Percentiles rank a stretch among this genome's conserved stretches.
These are phyloP conservation scores for Sebastes reedi DNA, from an alignment of 2,797 vertebrate species.

Conservation along the genomic window DNA sequence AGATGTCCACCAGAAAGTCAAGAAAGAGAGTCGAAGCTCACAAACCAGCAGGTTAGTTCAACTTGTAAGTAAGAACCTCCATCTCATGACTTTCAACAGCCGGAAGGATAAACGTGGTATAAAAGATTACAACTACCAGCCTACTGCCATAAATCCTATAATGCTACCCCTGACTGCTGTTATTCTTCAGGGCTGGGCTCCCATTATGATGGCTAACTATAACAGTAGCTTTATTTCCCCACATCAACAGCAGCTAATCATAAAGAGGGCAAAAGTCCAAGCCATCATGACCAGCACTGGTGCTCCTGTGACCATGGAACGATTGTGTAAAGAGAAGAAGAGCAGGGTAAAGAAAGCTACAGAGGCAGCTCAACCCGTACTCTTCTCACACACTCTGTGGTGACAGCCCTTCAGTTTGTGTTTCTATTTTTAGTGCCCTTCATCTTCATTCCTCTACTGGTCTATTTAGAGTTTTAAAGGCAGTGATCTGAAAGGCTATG, in stretches of 20 bases:
- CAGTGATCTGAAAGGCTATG: slow-evolving; percentile 3
- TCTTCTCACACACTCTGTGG: not conserved
- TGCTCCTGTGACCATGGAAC: not conserved
- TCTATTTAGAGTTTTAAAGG: not conserved
- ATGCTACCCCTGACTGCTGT: not conserved
- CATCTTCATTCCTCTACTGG: slow-evolving; percentile 5
- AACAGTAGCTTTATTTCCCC: not conserved
- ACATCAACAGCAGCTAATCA: not conserved
- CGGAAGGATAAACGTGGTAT: not conserved
- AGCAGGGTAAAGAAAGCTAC: not conserved
- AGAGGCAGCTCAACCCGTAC: not conserved
- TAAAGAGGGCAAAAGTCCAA: slow-evolving; percentile 10
- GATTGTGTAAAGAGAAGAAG: not conserved
- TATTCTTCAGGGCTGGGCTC: not conserved
- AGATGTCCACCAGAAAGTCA: slow-evolving; percentile 64
- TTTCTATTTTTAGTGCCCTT: slow-evolving; percentile 23
- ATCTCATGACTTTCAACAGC: not conserved
- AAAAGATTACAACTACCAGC: not conserved
- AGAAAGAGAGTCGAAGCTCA: slow-evolving; percentile 37
- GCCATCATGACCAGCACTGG: not conserved
- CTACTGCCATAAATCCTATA: slow-evolving; percentile 6
- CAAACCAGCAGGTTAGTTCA: slow-evolving; percentile 14
- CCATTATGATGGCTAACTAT: not conserved
- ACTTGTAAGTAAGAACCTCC: not conserved
- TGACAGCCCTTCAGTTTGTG: slow-evolving; percentile 22